Conservation (phyloP, 2,888 invertebrate genomes). For the Cephus pulcher region DNA sequence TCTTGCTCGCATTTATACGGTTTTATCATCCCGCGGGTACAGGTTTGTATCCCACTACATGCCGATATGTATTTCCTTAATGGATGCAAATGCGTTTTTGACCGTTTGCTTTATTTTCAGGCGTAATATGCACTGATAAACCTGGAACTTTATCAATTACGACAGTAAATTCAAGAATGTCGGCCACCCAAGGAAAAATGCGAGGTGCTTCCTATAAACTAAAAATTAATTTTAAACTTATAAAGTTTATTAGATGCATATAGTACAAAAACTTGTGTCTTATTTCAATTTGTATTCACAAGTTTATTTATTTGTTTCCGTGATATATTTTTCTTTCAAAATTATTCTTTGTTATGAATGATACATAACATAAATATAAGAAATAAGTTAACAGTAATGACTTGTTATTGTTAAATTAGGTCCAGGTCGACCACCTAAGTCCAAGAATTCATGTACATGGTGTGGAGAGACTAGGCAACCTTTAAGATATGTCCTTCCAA, state of each 20-base stretch:
- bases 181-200: slow-evolving; percentile 52
- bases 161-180: slow-evolving; percentile 38
- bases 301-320: neutral
- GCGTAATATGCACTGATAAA: slow-evolving; percentile 19
- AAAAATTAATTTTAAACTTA: slow-evolving; percentile 27
- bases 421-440: slow-evolving; percentile 85
- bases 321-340: neutral
- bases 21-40: neutral
- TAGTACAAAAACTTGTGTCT: neutral
- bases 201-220: slow-evolving; percentile 37
- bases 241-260: neutral
- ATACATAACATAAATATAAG: neutral
- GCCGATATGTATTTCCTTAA: slow-evolving; percentile 28
- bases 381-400: neutral
- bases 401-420: slow-evolving; percentile 66
- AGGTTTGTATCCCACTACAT: neutral
- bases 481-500: slow-evolving; percentile 87
- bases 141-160: slow-evolving; percentile 15
- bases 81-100: slow-evolving; percentile 31
- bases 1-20: neutral
- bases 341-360: neutral
- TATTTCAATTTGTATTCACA: neutral
- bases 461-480: slow-evolving; percentile 86
- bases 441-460: slow-evolving; percentile 82
- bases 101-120: slow-evolving; percentile 22